A percentile compares a stretch with the other conserved stretches of the same genome.
These are phyloP conservation scores for Poecilobothrus nobilitatus DNA, from an alignment of 2,888 invertebrate species.

Conservation along the genomic window DNA sequence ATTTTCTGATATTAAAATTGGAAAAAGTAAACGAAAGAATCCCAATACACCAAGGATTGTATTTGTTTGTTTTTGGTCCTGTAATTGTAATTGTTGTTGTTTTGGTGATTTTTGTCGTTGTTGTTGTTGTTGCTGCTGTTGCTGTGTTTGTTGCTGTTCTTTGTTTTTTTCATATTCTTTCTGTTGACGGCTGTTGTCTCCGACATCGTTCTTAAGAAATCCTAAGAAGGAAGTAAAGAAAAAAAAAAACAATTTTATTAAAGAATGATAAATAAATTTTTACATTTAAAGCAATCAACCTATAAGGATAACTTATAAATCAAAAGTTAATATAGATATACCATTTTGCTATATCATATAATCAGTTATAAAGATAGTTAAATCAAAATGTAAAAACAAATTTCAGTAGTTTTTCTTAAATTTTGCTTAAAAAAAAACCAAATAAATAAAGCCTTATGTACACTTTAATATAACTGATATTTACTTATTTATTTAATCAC, in stretches of 20 bases:
- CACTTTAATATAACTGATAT: too few species aligned
- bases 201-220: background rate
- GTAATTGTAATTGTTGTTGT: slow-evolving; percentile 14
- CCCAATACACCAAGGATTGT: slow-evolving; percentile 58
- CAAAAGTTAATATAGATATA: too few species aligned
- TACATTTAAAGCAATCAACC: too few species aligned
- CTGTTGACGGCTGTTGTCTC: background rate
- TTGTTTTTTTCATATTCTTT: background rate
- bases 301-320: too few species aligned
- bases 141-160: background rate
- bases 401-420: too few species aligned
- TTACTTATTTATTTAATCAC: too few species aligned
- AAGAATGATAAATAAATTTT: background rate
- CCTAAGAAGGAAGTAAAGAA: background rate
- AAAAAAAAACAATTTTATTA: background rate
- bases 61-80: slow-evolving; percentile 25
- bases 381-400: too few species aligned
- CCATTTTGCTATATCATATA: too few species aligned
- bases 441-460: too few species aligned
- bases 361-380: too few species aligned
- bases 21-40: slow-evolving; percentile 55
- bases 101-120: slow-evolving; percentile 27
- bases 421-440: too few species aligned
- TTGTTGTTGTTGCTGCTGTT: slow-evolving; percentile 26
- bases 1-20: slow-evolving; percentile 44